Percentiles rank a stretch among this genome's conserved stretches.
phyloP scores from a whole-genome alignment of 1,140 invertebrate species.

The Drosophila pseudoobscura region DNA sequence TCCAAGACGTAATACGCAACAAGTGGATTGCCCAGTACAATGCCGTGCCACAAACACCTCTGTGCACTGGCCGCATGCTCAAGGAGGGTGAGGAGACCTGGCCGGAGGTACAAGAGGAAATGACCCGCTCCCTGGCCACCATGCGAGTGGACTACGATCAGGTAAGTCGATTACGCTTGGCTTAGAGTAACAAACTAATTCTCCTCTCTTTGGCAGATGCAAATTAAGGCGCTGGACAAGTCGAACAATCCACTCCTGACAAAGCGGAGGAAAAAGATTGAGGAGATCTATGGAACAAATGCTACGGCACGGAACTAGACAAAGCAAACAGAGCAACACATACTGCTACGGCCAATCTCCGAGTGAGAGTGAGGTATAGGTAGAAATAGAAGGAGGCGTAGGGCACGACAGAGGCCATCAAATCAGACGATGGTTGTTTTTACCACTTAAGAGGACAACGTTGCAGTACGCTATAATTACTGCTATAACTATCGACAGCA shows the following conservation, averaged over 20 bases:
- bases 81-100: constrained; percentile 96
- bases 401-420: constrained; percentile 1
- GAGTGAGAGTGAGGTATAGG: constrained; percentile 3
- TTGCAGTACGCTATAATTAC: constrained; percentile 45
- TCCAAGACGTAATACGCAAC: constrained; percentile 95
- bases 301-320: constrained; percentile 25
- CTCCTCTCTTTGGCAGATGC: constrained; percentile 84
- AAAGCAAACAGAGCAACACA: constrained; percentile 10
- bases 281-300: constrained; percentile 49
- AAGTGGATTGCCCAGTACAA: constrained; percentile 96
- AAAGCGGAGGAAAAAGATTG: constrained; percentile 90
- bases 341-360: constrained; percentile 10
- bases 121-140: constrained; percentile 97
- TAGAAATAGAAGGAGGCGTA: not conserved
- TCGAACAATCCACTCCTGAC: constrained; percentile 96
- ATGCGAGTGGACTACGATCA: constrained; percentile 98
- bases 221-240: constrained; percentile 94
- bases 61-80: constrained; percentile 93
- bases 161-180: constrained; percentile 69
- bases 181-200: constrained; percentile 1
- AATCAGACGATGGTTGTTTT: constrained; percentile 6
- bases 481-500: constrained; percentile 28
- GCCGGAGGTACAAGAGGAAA: constrained; percentile 99
- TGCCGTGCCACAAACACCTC: constrained; percentile 95
- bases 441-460: constrained; percentile 36